Base-by-base conservation (phyloP, 2,797 vertebrate genomes). In the Alcedo atthis region DNA sequence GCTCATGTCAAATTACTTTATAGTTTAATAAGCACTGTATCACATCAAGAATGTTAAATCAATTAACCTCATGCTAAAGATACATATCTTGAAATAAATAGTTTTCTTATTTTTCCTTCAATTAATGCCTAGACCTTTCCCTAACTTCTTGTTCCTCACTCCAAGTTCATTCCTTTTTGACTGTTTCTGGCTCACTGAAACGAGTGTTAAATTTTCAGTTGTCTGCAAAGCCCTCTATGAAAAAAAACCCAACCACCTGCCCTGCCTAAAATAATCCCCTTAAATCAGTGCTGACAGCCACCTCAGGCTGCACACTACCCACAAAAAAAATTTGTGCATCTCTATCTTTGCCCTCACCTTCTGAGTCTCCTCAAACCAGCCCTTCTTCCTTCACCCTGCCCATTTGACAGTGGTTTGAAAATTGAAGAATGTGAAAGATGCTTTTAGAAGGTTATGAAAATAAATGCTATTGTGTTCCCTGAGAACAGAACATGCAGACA, bases 11-110 rank as follows among this genome's bases (percentile, higher is more conserved):
- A 90, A 81, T 46, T 67, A 85, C 25, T 85, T 89, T 33, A 7
- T 37, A 63, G 54, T 91, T 96, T 90, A 94, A 7, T 73, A 92
- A 92, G 53, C 33, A 82, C 67, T 48, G 69, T 12, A 76, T 58
- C 6, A 6, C 30, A 49, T 26, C 80, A 78, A 92, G 37, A 69
- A 79, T 30, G 63, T 62, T 64, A 48, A 54, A 77, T 77, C 71
- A 81, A 32, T 19, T 86, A 87, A 92, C 83, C 76, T 87, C 57
- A 87, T 83, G 58, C 75, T 87, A 66, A 63, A 87, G 61, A 85
- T 55, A 57, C 2, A 63, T 11, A 77, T 80, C 61, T 80, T 54
- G 35, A 42, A 69, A 67, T 51, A 32, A 15, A 17, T 30, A 45
- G 19, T 76, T 62, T 73, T 66, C 69, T 94, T 84, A 66, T 33